A percentile compares a stretch with the other conserved stretches of the same genome.
Conservation (phyloP, 92 coral and sea anemone genomes). For the Epizoanthus fatuus region DNA sequence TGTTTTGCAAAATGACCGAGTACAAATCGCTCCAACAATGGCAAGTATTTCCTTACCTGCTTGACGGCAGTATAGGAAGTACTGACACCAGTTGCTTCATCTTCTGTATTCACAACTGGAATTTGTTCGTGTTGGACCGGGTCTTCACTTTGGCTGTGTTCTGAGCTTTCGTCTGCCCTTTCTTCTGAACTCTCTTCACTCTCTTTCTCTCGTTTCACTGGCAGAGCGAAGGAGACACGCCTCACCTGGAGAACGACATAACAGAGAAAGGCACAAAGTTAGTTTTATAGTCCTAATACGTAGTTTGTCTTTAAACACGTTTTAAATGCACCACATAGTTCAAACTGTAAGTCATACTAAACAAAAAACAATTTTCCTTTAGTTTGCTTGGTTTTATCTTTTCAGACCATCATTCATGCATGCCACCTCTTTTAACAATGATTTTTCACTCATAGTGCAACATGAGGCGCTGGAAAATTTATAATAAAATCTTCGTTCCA, state of each 20-base stretch:
- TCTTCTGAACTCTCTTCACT: conserved; percentile 48
- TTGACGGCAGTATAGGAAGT: conserved; percentile 75
- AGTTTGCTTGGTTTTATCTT: too few relatives aligned
- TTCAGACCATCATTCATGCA: too few relatives aligned
- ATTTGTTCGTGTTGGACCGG: conserved; percentile 9
- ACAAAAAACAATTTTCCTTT: too few relatives aligned
- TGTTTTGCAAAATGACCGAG: too few relatives aligned
- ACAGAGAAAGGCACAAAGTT: neutral
- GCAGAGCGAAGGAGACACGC: conserved; percentile 97
- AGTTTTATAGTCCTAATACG: neutral
- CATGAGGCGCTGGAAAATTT: too few relatives aligned
- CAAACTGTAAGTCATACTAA: too few relatives aligned
- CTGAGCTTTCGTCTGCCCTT: conserved; percentile 43
- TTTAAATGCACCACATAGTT: neutral
- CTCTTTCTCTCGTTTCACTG: conserved; percentile 73
- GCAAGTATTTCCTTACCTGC: conserved; percentile 58
- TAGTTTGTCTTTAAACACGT: neutral
- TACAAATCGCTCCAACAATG: neutral
- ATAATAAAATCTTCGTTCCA: too few relatives aligned
- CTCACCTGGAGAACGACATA: conserved; percentile 65
- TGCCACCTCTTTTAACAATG: too few relatives aligned
- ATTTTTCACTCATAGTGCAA: too few relatives aligned
- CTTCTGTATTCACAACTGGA: conserved; percentile 12
- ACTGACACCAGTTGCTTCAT: neutral
- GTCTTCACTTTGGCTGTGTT: conserved; percentile 31